Evolutionary conservation across 2,888 invertebrate species (phyloP).

Genomic region (Desoria tigrina): DNA sequence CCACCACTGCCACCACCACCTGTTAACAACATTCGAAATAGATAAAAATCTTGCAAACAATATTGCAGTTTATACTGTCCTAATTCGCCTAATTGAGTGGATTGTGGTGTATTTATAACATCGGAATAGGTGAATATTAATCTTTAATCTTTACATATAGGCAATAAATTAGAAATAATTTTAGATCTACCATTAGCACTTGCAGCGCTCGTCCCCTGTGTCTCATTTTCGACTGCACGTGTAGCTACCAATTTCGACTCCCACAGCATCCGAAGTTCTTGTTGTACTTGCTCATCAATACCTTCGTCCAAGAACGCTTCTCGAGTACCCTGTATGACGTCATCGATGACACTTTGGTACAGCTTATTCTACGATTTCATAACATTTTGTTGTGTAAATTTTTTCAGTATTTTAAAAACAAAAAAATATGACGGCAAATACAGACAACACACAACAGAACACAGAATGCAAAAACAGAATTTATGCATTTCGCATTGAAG

Average conservation of each 20-base stretch:
- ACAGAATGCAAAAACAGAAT: too few species aligned
- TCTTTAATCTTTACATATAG: too few species aligned
- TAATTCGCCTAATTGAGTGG: too few species aligned
- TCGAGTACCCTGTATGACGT: constrained; percentile 88
- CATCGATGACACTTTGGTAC: constrained; percentile 93
- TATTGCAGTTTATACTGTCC: too few species aligned
- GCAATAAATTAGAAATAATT: constrained; percentile 23
- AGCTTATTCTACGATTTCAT: constrained; percentile 74
- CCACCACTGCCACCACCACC: constrained; percentile 18
- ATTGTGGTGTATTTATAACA: too few species aligned
- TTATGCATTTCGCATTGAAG: too few species aligned
- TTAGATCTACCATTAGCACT: constrained; percentile 43
- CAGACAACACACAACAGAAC: neutral
- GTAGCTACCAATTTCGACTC: constrained; percentile 83
- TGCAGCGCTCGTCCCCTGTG: constrained; percentile 58
- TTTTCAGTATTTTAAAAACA: too few species aligned
- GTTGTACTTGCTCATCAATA: constrained; percentile 93
- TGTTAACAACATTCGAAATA: too few species aligned
- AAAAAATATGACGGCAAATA: neutral
- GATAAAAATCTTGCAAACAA: too few species aligned
- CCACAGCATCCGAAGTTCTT: constrained; percentile 94
- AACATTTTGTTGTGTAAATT: constrained; percentile 25
- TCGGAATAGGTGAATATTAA: too few species aligned
- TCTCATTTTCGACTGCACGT: constrained; percentile 81
- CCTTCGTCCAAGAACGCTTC: constrained; percentile 97